Evolutionary conservation across 2,113 vertebrate genomes (phyloP).

Genomic region (Dicentrarchus labrax): DNA sequence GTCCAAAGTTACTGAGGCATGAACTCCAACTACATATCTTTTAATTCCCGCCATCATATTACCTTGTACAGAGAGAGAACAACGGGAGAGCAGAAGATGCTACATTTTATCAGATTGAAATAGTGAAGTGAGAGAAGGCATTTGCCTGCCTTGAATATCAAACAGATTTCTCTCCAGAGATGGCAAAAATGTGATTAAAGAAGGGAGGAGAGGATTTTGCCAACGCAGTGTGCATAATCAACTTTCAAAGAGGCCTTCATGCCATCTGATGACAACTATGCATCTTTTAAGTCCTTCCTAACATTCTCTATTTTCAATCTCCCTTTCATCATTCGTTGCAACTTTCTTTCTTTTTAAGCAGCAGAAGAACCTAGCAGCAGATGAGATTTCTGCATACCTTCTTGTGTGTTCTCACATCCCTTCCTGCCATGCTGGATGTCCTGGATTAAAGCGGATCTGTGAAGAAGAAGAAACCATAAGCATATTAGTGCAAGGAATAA

Average conservation of each 20-base stretch:
- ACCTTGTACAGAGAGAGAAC: slow-evolving; percentile 21
- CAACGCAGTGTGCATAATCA: slow-evolving; percentile 67
- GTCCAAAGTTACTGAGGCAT: slow-evolving; percentile 33
- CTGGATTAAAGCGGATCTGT: slow-evolving; percentile 89
- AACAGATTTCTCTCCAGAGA: slow-evolving; percentile 73
- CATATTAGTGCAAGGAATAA: slow-evolving; percentile 10
- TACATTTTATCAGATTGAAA: slow-evolving; percentile 66
- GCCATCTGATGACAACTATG: slow-evolving; percentile 63
- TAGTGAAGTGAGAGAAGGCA: slow-evolving; percentile 55
- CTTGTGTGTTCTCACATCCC: slow-evolving; percentile 87
- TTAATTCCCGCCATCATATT: slow-evolving; percentile 28
- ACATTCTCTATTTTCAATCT: slow-evolving; percentile 62
- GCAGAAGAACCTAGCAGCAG: not conserved
- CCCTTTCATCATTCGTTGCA: slow-evolving; percentile 46
- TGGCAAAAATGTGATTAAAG: slow-evolving; percentile 78
- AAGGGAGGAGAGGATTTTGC: slow-evolving; percentile 69
- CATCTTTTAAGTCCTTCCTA: slow-evolving; percentile 40
- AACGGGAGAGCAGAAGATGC: slow-evolving; percentile 29
- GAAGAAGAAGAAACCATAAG: slow-evolving; percentile 27
- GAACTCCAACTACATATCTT: slow-evolving; percentile 29
- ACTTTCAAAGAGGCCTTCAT: slow-evolving; percentile 69
- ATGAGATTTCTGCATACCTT: slow-evolving; percentile 79
- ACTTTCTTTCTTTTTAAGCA: not conserved
- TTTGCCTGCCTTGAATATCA: slow-evolving; percentile 78
- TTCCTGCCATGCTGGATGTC: slow-evolving; percentile 89